These are phyloP conservation scores for Aradophagus sp. DNA, from an alignment of 1,140 invertebrate species.

Conservation along the genomic window DNA sequence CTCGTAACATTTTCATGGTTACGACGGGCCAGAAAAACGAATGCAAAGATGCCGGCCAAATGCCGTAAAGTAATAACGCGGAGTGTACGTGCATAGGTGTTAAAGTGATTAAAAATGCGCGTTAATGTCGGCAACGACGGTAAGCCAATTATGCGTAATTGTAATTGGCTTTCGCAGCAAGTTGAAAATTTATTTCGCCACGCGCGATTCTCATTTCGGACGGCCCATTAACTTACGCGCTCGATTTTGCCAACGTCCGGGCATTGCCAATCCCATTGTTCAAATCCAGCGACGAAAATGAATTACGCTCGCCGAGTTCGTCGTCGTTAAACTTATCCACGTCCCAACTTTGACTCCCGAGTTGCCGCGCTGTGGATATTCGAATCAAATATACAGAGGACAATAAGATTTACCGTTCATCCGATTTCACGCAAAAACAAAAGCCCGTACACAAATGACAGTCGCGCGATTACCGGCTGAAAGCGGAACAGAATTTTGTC, in stretches of 20 bases:
- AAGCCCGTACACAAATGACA: background rate
- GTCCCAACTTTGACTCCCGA: slow-evolving; percentile 37
- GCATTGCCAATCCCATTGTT: slow-evolving; percentile 63
- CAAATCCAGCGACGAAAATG: slow-evolving; percentile 59
- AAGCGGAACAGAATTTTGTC: too few species aligned
- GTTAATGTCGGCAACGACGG: slow-evolving; percentile 56
- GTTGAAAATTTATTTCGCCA: slow-evolving; percentile 67
- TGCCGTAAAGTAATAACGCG: too few species aligned
- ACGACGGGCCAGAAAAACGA: slow-evolving; percentile 22
- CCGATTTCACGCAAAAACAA: slow-evolving; percentile 29
- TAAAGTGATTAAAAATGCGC: slow-evolving; percentile 68
- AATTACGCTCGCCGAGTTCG: slow-evolving; percentile 46
- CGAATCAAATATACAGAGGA: slow-evolving; percentile 36
- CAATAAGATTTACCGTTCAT: slow-evolving; percentile 41
- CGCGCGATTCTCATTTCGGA: slow-evolving; percentile 60
- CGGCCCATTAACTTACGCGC: slow-evolving; percentile 61
- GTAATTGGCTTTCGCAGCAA: slow-evolving; percentile 60
- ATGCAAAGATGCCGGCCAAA: slow-evolving; percentile 14
- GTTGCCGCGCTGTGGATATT: slow-evolving; percentile 16
- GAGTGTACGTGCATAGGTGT: slow-evolving; percentile 48
- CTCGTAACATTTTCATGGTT: slow-evolving; percentile 31
- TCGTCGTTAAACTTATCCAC: slow-evolving; percentile 47
- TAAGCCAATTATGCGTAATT: slow-evolving; percentile 67
- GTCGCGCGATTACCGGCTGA: background rate
- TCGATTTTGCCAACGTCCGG: slow-evolving; percentile 58